Conservation (phyloP, 2,888 invertebrate species). For the Drosophila pseudotakahashii region DNA sequence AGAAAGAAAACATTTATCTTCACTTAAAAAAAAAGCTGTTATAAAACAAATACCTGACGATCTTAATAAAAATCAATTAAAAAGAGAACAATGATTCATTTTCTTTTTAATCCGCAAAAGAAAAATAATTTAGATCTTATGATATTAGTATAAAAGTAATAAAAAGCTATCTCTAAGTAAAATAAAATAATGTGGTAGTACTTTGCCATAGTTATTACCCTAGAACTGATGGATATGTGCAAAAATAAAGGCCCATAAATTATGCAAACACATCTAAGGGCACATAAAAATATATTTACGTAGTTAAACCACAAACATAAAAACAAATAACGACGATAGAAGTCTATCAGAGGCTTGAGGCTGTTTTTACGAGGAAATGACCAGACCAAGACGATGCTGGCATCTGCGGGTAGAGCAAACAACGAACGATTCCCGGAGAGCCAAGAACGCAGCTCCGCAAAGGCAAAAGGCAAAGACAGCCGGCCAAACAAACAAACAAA, state of each 20-base stretch:
- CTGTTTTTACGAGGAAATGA: conserved; percentile 60
- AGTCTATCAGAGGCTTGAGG: conserved; percentile 1
- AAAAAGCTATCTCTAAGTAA: not conserved
- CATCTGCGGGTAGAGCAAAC: conserved; percentile 35
- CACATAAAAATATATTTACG: conserved; percentile 1
- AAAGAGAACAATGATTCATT: too few relatives aligned
- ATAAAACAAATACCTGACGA: not conserved
- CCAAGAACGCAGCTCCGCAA: conserved; percentile 43
- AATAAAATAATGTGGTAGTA: too few relatives aligned
- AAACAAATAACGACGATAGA: conserved; percentile 18
- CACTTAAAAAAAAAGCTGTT: conserved; percentile 2
- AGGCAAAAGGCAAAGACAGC: conserved; percentile 15
- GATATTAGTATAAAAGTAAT: not conserved
- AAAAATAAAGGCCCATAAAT: not conserved
- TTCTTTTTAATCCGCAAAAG: too few relatives aligned
- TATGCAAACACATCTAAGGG: not conserved
- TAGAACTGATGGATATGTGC: not conserved
- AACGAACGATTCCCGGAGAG: conserved; percentile 39
- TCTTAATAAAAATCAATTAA: not conserved
- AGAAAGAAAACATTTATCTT: conserved; percentile 1
- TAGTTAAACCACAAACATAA: conserved; percentile 4
- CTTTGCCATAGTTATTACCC: not conserved
- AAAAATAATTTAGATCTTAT: too few relatives aligned
- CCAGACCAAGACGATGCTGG: conserved; percentile 37
- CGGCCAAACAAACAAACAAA: conserved; percentile 54